phyloP scores from a whole-genome alignment of 2,888 invertebrate species.

The Anodontia alba region DNA sequence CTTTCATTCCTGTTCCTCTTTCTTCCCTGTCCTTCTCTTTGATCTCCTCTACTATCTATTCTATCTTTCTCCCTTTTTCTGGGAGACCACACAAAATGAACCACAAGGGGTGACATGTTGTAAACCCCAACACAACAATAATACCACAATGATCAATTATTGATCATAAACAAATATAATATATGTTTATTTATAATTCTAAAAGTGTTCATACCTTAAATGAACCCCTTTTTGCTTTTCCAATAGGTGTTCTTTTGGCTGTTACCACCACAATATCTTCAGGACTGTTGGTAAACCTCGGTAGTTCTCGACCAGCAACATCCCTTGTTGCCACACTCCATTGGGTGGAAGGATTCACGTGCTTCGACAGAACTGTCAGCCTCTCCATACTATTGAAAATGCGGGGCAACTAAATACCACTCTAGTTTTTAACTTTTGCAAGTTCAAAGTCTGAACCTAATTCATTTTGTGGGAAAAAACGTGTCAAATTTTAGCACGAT shows the following conservation, averaged over 20 bases:
- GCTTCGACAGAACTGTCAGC: conserved; percentile 59
- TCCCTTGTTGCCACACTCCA: background rate
- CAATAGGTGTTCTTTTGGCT: conserved; percentile 81
- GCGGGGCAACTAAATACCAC: background rate
- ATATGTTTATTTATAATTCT: too few relatives aligned
- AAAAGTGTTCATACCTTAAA: too few relatives aligned
- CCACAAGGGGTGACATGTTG: too few relatives aligned
- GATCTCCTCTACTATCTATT: too few relatives aligned
- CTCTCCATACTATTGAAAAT: conserved; percentile 56
- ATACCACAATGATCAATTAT: too few relatives aligned
- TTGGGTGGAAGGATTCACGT: conserved; percentile 44
- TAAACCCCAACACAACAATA: too few relatives aligned
- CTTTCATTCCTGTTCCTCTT: too few relatives aligned
- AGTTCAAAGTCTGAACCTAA: background rate
- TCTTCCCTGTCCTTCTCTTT: too few relatives aligned
- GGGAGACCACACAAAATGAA: too few relatives aligned
- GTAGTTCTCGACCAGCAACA: conserved; percentile 31
- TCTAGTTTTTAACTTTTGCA: background rate
- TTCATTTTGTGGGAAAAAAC: background rate
- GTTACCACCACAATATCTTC: conserved; percentile 84
- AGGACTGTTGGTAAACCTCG: conserved; percentile 57
- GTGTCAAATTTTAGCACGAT: conserved; percentile 29
- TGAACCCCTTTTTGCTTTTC: conserved; percentile 79
- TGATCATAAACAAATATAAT: too few relatives aligned
- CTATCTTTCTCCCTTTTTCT: too few relatives aligned